These are phyloP conservation scores for Pasiphila rectangulata DNA, from an alignment of 2,888 invertebrate species.

Conservation along the genomic window DNA sequence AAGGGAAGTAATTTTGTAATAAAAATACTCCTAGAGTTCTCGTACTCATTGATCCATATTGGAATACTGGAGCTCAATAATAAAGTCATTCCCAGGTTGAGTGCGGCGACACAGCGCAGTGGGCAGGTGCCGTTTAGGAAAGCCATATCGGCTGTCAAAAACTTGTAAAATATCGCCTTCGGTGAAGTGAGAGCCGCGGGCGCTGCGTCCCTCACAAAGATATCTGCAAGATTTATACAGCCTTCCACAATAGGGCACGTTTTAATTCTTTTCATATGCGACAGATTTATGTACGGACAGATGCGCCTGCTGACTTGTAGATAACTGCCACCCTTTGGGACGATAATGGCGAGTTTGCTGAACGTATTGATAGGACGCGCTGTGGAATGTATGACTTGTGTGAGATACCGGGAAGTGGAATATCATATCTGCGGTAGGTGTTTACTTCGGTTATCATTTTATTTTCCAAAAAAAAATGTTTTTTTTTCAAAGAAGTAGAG, in stretches of 20 bases:
- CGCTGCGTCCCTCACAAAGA: slow-evolving; percentile 72
- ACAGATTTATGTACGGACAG: slow-evolving; percentile 78
- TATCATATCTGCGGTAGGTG: too few relatives aligned
- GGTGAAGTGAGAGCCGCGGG: slow-evolving; percentile 65
- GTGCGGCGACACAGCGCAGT: slow-evolving; percentile 39
- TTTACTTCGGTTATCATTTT: too few relatives aligned
- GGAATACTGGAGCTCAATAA: slow-evolving; percentile 13
- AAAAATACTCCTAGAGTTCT: too few relatives aligned
- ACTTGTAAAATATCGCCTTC: slow-evolving; percentile 84
- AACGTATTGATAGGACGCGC: neutral
- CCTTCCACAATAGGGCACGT: slow-evolving; percentile 77
- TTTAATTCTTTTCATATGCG: slow-evolving; percentile 80
- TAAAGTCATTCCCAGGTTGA: slow-evolving; percentile 24
- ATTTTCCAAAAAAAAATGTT: too few relatives aligned
- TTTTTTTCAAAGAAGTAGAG: too few relatives aligned
- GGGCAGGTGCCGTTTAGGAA: slow-evolving; percentile 78
- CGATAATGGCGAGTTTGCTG: slow-evolving; percentile 9
- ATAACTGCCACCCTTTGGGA: slow-evolving; percentile 62
- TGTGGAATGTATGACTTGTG: neutral
- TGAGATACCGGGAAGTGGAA: too few relatives aligned
- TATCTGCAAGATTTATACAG: slow-evolving; percentile 78
- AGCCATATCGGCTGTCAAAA: slow-evolving; percentile 85
- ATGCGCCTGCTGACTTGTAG: slow-evolving; percentile 58
- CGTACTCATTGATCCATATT: too few relatives aligned
- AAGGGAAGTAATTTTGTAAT: too few relatives aligned